phyloP scores from a whole-genome alignment of 53 echinoderm and acorn worm species.

The Crossaster papposus region DNA sequence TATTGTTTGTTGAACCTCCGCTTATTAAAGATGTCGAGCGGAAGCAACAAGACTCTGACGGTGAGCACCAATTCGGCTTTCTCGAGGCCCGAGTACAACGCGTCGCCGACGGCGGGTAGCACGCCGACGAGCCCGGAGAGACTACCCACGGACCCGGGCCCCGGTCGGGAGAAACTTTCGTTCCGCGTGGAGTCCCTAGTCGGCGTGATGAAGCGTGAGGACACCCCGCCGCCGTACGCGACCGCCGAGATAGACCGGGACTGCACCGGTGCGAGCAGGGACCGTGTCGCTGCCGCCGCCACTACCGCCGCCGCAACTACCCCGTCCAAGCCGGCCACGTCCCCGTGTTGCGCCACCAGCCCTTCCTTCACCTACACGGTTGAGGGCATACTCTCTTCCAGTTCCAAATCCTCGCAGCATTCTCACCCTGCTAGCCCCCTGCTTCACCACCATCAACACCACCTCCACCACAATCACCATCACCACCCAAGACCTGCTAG shows the following conservation, averaged over 20 bases:
- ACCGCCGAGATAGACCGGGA: slow-evolving; percentile 15
- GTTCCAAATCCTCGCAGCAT: slow-evolving; percentile 41
- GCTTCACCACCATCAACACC: slow-evolving; percentile 55
- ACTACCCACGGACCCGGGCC: slow-evolving; percentile 52
- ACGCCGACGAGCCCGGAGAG: slow-evolving; percentile 64
- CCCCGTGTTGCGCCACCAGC: slow-evolving; percentile 49
- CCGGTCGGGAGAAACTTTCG: slow-evolving; percentile 61
- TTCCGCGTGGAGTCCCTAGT: slow-evolving; percentile 70
- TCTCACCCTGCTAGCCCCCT: background rate
- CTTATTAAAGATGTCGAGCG: slow-evolving; percentile 58
- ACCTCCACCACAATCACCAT: slow-evolving; percentile 50
- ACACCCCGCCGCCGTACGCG: slow-evolving; percentile 31
- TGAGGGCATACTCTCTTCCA: slow-evolving; percentile 67
- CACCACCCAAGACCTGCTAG: slow-evolving; percentile 25
- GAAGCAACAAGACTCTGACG: slow-evolving; percentile 69
- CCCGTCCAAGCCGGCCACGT: slow-evolving; percentile 54
- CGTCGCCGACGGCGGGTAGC: slow-evolving; percentile 64
- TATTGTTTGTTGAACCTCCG: background rate
- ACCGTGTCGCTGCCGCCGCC: slow-evolving; percentile 64
- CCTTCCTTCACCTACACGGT: slow-evolving; percentile 62
- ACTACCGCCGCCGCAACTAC: slow-evolving; percentile 24
- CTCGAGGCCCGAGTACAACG: slow-evolving; percentile 67
- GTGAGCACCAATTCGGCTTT: slow-evolving; percentile 95
- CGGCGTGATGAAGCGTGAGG: slow-evolving; percentile 42
- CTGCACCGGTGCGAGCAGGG: slow-evolving; percentile 38